Base-by-base conservation (phyloP, 2,113 vertebrate species). In the Acanthochromis polyacanthus region DNA sequence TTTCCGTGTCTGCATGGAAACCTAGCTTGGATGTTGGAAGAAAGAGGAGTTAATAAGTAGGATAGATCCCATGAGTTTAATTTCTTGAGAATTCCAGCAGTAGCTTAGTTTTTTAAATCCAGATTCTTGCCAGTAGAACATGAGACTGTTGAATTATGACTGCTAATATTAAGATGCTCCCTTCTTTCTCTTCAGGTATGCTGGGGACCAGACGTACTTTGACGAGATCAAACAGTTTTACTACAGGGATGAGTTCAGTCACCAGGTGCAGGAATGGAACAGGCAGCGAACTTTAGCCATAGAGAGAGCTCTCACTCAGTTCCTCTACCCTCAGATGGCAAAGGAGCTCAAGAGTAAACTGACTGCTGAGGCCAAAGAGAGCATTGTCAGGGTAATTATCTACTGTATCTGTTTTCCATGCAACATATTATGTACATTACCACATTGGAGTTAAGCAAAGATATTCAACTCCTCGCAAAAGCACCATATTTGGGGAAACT, bases 161-260 rank as follows among this genome's bases (percentile, higher is more conserved):
- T 59, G 15, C 12, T 40, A 23, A 36, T 62, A 25, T 38, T 71
- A 68, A 74, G 3, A 12, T 9, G 3, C 40, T 23, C 11, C 5
- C 48, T 16, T 66, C 19, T 83, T 17, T 48, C 43, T 70, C 28
- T 58, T 73, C 89, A 99, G 98, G 56, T 99, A 95, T 5, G 97
- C 96, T 7, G 97, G 91, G 0, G 98, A 99, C 89, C 97, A 99
- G 92, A 98, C 97, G 0, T 99, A 99, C 82, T 99, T 98, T 84
- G 98, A 99, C 67, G 98, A 99, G 88, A 99, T 99, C 90, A 99
- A 99, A 78, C 98, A 99, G 85, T 99, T 99, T 91, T 99, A 99
- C 88, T 99, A 99, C 87, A 96, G 98, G 59, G 98, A 99, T 43
- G 98, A 99, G 92, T 99, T 99, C 95, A 99, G 98, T 87, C 98